These are phyloP conservation scores for Drosophila bunnanda DNA, from an alignment of 2,888 invertebrate genomes.

Conservation along the genomic window DNA sequence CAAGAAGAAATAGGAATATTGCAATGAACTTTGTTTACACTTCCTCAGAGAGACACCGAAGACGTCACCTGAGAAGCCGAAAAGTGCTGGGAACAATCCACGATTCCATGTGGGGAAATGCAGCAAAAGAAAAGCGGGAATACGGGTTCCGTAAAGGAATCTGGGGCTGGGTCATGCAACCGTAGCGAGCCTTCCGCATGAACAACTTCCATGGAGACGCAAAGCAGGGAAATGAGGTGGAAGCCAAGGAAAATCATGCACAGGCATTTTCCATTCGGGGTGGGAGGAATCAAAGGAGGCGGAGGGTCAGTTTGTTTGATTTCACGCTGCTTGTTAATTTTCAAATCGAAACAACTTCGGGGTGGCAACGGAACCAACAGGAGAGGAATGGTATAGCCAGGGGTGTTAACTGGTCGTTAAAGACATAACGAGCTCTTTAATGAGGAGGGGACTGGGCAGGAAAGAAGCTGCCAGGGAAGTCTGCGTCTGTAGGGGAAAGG, in stretches of 20 bases:
- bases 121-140: conserved; percentile 14
- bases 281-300: conserved; percentile 1
- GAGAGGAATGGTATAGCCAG: not conserved
- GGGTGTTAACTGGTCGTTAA: conserved; percentile 62
- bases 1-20: conserved; percentile 29
- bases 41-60: conserved; percentile 15
- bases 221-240: conserved; percentile 20
- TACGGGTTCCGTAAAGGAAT: not conserved
- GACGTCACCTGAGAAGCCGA: conserved; percentile 14
- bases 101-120: conserved; percentile 40
- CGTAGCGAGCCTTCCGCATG: conserved; percentile 61
- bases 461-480: not conserved
- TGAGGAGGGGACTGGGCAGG: not conserved
- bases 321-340: conserved; percentile 52
- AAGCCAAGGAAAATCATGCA: conserved; percentile 53
- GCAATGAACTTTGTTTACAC: conserved; percentile 68
- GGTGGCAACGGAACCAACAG: conserved; percentile 16
- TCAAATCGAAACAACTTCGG: conserved; percentile 25
- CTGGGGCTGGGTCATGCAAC: conserved; percentile 38
- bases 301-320: conserved; percentile 60
- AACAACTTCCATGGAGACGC: conserved; percentile 50
- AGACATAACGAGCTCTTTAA: conserved; percentile 47
- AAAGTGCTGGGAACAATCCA: conserved; percentile 20
- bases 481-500: conserved; percentile 5
- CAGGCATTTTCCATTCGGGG: conserved; percentile 45